Conservation (phyloP, 2,113 vertebrate genomes). For the Tringa solitaria region DNA sequence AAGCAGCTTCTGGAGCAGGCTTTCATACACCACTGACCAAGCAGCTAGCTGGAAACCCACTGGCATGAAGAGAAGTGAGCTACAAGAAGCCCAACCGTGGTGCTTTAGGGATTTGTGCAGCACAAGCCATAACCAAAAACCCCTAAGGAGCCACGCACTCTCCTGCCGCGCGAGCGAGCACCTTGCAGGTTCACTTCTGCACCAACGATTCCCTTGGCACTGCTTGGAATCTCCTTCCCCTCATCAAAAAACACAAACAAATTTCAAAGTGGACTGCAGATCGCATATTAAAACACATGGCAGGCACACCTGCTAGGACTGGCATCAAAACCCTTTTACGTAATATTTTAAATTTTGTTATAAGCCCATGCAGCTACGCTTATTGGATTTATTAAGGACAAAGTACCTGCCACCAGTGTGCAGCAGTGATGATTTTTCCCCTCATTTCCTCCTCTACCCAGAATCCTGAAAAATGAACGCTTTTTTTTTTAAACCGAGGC, state of each 20-base stretch:
- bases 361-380: background rate
- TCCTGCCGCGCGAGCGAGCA: fast-evolving
- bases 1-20: background rate
- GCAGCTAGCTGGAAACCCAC: background rate
- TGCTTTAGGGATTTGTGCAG: background rate
- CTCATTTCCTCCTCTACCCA: background rate
- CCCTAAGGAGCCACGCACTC: fast-evolving
- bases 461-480: background rate
- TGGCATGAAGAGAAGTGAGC: background rate
- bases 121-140: background rate
- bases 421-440: background rate
- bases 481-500: background rate
- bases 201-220: background rate
- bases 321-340: background rate
- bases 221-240: background rate
- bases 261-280: background rate
- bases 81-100: background rate
- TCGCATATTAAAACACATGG: background rate
- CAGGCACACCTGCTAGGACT: background rate
- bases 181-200: background rate
- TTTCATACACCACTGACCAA: background rate
- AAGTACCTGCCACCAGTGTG: fast-evolving
- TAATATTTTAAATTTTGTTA: background rate
- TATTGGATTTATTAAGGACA: background rate
- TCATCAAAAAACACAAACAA: background rate